Evolutionary conservation across 2,888 invertebrate genomes (phyloP).

Genomic region (Heliconius aoede): DNA sequence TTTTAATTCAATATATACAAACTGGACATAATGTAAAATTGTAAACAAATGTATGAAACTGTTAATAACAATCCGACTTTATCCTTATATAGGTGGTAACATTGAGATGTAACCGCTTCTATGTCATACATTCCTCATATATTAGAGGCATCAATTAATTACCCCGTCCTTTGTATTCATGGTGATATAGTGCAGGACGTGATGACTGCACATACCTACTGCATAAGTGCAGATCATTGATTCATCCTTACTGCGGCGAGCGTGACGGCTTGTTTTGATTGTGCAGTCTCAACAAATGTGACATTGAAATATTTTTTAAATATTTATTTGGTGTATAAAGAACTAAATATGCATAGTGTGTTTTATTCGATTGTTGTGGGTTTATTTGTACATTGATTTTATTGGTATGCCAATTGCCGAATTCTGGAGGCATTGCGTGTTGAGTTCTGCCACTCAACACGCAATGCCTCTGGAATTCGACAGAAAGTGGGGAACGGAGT

Average conservation of each 20-base stretch:
- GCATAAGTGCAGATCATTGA: slow-evolving; percentile 44
- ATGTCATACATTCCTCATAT: slow-evolving; percentile 48
- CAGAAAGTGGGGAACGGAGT: too few relatives aligned
- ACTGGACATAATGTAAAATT: not conserved
- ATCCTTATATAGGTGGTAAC: slow-evolving; percentile 42
- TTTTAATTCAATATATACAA: not conserved
- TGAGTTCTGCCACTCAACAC: too few relatives aligned
- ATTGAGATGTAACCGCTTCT: slow-evolving; percentile 36
- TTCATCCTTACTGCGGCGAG: slow-evolving; percentile 39
- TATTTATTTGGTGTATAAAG: not conserved
- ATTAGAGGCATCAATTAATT: slow-evolving; percentile 50
- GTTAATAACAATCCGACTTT: slow-evolving; percentile 28
- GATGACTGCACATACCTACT: slow-evolving; percentile 47
- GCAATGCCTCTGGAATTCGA: too few relatives aligned
- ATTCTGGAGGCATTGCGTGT: too few relatives aligned
- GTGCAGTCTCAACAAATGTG: slow-evolving; percentile 10
- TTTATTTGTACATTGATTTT: not conserved
- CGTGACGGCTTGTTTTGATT: slow-evolving; percentile 35
- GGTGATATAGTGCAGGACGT: slow-evolving; percentile 45
- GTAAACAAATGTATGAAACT: slow-evolving; percentile 21
- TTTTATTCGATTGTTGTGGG: not conserved
- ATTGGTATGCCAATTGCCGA: not conserved
- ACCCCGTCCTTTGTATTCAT: slow-evolving; percentile 50
- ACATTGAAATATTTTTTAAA: slow-evolving; percentile 3
- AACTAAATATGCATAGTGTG: not conserved